These are phyloP conservation scores for Ophion obscuratus DNA, from an alignment of 2,888 invertebrate species.

Conservation along the genomic window DNA sequence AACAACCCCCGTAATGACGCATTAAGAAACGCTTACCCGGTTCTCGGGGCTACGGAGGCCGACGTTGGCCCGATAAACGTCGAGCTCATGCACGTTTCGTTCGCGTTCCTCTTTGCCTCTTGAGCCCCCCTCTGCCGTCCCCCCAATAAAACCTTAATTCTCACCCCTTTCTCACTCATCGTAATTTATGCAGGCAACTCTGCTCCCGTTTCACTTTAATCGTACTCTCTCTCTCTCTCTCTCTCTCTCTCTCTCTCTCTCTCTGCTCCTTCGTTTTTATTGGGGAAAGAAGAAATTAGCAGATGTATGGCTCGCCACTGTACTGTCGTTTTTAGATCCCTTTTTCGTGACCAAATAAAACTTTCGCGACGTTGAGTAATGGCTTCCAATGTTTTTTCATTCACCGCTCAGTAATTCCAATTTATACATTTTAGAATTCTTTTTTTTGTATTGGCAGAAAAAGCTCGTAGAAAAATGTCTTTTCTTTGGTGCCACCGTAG, in stretches of 20 bases:
- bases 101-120: conserved; percentile 49
- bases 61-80: conserved; percentile 63
- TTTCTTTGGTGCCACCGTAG: neutral
- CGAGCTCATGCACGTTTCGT: conserved; percentile 56
- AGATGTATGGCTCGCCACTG: neutral
- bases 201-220: conserved; percentile 24
- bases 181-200: conserved; percentile 52
- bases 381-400: neutral
- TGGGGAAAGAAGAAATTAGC: neutral
- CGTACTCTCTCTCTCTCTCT: conserved; percentile 25
- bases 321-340: neutral
- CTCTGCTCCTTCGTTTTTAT: conserved; percentile 24
- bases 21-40: conserved; percentile 70
- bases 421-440: too few relatives aligned
- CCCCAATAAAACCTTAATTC: conserved; percentile 29
- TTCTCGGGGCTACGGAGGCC: conserved; percentile 46
- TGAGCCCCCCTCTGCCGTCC: conserved; percentile 3
- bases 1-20: conserved; percentile 69
- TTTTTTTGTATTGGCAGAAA: neutral
- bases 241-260: neutral
- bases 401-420: too few relatives aligned
- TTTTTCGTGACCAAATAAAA: neutral
- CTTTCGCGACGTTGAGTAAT: neutral
- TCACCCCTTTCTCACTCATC: conserved; percentile 19
- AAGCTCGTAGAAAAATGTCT: neutral